phyloP scores from a whole-genome alignment of 1,140 invertebrate genomes.

The Gryllus bimaculatus region DNA sequence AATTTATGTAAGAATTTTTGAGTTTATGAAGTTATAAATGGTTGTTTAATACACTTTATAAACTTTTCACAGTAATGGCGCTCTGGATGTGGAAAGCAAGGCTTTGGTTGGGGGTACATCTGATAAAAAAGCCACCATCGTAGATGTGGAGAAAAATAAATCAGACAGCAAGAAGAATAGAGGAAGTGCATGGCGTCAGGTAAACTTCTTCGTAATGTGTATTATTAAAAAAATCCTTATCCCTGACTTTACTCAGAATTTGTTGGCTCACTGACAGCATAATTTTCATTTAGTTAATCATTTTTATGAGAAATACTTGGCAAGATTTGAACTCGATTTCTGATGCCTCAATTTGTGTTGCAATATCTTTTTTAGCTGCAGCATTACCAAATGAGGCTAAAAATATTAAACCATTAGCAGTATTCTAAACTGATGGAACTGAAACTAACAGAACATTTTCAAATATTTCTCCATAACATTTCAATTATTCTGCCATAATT shows the following conservation, averaged over 20 bases:
- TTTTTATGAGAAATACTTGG: neutral
- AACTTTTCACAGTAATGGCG: neutral
- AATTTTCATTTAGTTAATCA: neutral
- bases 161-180: neutral
- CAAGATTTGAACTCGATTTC: neutral
- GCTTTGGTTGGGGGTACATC: neutral
- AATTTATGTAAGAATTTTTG: too few species aligned
- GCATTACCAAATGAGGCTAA: neutral
- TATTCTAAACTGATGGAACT: too few species aligned
- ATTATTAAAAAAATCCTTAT: neutral
- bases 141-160: neutral
- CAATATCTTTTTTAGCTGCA: neutral
- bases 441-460: too few species aligned
- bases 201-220: neutral
- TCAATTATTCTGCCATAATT: neutral
- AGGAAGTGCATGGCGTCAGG: conserved; percentile 3
- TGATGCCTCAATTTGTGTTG: neutral
- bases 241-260: neutral
- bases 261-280: neutral
- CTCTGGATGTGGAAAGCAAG: conserved; percentile 10
- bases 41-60: too few species aligned
- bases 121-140: conserved; percentile 10
- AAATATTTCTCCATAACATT: too few species aligned
- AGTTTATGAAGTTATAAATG: too few species aligned
- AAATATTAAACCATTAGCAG: too few species aligned